Percentiles rank a stretch among this genome's conserved stretches.
These are phyloP conservation scores for Denticeps clupeoides DNA, from an alignment of 2,797 vertebrate species.

Conservation along the genomic window DNA sequence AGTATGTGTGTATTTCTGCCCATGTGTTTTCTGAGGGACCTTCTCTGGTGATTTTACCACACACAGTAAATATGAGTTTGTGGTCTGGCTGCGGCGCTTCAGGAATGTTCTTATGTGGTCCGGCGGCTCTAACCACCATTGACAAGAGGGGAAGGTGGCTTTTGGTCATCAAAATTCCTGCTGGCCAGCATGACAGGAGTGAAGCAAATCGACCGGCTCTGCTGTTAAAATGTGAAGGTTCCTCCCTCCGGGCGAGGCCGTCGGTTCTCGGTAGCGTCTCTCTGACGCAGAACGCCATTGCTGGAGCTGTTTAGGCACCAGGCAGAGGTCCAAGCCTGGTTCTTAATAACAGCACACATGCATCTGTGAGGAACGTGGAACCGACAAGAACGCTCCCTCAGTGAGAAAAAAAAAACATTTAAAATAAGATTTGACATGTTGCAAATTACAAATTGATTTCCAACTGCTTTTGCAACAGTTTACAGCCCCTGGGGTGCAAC, in stretches of 20 bases:
- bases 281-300: constrained; percentile 39
- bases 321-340: constrained; percentile 36
- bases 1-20: constrained; percentile 31
- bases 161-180: constrained; percentile 57
- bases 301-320: constrained; percentile 47
- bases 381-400: constrained; percentile 19
- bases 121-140: constrained; percentile 58
- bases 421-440: no score
- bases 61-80: constrained; percentile 68
- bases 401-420: background rate
- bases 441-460: no score
- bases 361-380: constrained; percentile 47
- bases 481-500: constrained; percentile 1
- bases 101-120: constrained; percentile 65
- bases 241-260: background rate
- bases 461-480: no score
- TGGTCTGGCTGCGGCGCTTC: constrained; percentile 54
- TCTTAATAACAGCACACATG: constrained; percentile 47
- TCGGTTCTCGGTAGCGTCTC: background rate
- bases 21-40: constrained; percentile 54
- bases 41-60: constrained; percentile 56
- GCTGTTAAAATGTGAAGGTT: background rate
- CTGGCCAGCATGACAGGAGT: constrained; percentile 48
- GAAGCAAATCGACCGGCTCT: constrained; percentile 32
- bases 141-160: constrained; percentile 57